Evolutionary conservation across 23 tunicate genomes (phyloP), one percentile per base, ranked within the genome.

Genomic region (Phallusia fumigata): DNA sequence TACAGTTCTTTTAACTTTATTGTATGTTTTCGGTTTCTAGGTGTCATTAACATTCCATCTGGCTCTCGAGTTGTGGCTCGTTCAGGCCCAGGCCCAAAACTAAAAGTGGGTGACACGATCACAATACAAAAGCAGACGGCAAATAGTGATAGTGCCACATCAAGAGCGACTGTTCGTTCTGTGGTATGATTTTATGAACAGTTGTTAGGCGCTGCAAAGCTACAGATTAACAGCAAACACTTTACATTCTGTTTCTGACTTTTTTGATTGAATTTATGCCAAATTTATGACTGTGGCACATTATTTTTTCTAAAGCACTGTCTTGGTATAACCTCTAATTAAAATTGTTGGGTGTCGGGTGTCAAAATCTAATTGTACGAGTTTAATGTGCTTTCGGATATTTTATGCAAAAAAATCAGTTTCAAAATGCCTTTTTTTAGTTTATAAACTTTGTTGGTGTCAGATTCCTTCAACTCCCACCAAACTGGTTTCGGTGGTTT

Each of bases 101-200:
- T 92, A 30, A 92, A 87, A 87, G 97, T 92, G 21, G 97, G 97
- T 0, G 97, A 92, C 85, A 92, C 97, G n/a, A 87, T 92, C 18
- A 90, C 90, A 3, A 87, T 92, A 18, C 97, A 78, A 24, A 87
- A 87, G 52, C 35, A 82, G 10, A 76, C 31, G 1, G 22, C 81
- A 0, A 44, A 73, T 15, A 77, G 52, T 34, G 82, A 82, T 30
- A 79, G 32, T n/a, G 34, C 53, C 18, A 40, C 32, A 21, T 22
- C 69, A 58, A 11, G 69, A 6, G 3, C 69, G 1, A 58, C 69
- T 21, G 69, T 16, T 58, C 5, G 69, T 58, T 58, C 69, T 58
- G 69, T 58, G 69, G 69, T 58, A 58, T 58, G 69, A 40, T 40
- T 26, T 30, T 65, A 12, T 65, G 74, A 5, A 12, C 32, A 52